Evolutionary conservation across 92 coral and sea anemone species (phyloP).

Genomic region (Meandrina meandrites): DNA sequence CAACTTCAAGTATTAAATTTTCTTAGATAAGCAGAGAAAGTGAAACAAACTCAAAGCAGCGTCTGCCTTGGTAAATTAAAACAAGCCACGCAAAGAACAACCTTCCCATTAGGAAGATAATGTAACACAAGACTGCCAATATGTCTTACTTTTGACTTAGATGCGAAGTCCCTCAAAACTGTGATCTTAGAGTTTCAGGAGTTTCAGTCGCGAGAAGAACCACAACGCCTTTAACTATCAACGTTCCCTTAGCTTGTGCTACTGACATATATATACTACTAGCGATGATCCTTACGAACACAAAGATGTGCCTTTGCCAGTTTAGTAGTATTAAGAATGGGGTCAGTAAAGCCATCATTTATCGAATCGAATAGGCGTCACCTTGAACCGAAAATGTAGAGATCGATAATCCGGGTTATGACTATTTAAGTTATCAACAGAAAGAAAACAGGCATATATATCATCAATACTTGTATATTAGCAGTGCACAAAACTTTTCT

Average conservation of each 20-base stretch:
- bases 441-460: neutral
- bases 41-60: no score
- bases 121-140: no score
- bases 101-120: no score
- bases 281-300: neutral
- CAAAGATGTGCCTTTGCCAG: slow-evolving; percentile 27
- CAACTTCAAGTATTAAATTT: no score
- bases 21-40: neutral
- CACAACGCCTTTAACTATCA: no score
- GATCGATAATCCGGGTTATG: neutral
- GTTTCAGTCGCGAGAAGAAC: neutral
- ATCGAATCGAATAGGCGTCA: neutral
- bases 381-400: neutral
- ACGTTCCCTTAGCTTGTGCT: neutral
- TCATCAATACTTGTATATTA: neutral
- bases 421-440: neutral
- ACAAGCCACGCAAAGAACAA: no score
- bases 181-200: neutral
- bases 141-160: neutral
- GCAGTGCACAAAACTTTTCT: neutral
- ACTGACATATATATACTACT: no score
- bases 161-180: neutral
- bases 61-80: no score
- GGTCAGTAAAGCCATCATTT: neutral
- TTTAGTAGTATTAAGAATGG: neutral